Conservation (phyloP, 2,888 invertebrate genomes). For the Neelides folsomi region DNA sequence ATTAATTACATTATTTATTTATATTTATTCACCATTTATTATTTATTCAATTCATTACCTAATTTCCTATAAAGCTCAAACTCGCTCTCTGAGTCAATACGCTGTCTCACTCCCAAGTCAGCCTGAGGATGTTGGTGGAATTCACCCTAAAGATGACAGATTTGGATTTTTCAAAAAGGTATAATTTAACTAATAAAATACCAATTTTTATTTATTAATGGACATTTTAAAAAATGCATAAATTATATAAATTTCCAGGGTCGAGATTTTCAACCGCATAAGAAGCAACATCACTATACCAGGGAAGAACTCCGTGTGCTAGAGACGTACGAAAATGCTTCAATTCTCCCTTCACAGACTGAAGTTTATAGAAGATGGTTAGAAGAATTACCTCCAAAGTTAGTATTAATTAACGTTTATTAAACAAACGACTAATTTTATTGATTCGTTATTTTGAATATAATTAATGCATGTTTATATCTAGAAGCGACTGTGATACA, state of each 20-base stretch:
- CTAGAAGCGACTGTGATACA: constrained; percentile 34
- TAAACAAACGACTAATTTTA: too few relatives aligned
- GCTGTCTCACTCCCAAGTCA: constrained; percentile 27
- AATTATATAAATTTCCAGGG: constrained; percentile 31
- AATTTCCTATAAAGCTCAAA: constrained; percentile 13
- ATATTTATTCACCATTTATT: neutral
- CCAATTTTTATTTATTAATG: too few relatives aligned
- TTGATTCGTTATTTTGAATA: constrained; percentile 2
- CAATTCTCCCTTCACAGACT: constrained; percentile 38
- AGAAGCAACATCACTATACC: constrained; percentile 38
- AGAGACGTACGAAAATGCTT: constrained; percentile 37
- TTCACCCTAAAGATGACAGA: constrained; percentile 24
- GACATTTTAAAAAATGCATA: too few relatives aligned
- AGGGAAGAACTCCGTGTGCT: constrained; percentile 37
- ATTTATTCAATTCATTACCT: neutral
- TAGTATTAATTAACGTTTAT: constrained; percentile 1
- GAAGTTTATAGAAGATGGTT: constrained; percentile 38
- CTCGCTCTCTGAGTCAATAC: constrained; percentile 26
- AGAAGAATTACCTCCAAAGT: constrained; percentile 34
- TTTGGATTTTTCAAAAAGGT: constrained; percentile 29
- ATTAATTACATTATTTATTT: neutral
- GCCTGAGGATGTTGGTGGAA: constrained; percentile 21
- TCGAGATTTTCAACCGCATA: constrained; percentile 38
- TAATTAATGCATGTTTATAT: neutral
- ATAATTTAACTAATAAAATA: neutral